Evolutionary conservation across 2,888 invertebrate genomes (phyloP).

Genomic region (Hydraecia micacea): DNA sequence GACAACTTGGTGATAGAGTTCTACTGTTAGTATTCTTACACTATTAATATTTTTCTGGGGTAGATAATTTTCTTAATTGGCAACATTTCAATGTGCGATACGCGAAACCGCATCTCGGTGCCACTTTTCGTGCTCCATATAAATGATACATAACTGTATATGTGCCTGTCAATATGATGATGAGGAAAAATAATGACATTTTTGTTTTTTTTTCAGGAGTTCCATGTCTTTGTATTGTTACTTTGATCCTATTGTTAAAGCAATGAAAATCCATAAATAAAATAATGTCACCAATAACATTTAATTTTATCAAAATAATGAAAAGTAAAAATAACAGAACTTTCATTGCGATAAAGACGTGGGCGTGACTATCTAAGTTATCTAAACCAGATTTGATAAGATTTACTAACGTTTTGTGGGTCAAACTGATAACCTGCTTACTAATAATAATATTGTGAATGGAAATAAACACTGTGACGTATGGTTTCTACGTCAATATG

Average conservation of each 20-base stretch:
- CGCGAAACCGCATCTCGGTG: constrained; percentile 43
- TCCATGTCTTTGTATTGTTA: neutral
- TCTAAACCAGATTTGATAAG: constrained; percentile 66
- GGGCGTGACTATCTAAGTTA: constrained; percentile 50
- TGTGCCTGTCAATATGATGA: constrained; percentile 3
- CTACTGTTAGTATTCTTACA: neutral
- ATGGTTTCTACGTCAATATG: constrained; percentile 22
- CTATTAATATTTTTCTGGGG: constrained; percentile 31
- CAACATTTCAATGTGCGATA: constrained; percentile 60
- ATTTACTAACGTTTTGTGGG: constrained; percentile 62
- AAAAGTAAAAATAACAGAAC: constrained; percentile 1
- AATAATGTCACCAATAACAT: constrained; percentile 15
- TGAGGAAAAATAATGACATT: neutral
- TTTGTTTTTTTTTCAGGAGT: neutral
- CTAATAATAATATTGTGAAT: constrained; percentile 49
- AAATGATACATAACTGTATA: constrained; percentile 31
- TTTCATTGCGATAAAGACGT: constrained; percentile 43
- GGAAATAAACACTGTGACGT: constrained; percentile 57
- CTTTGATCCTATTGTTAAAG: neutral
- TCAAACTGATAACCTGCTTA: constrained; percentile 63
- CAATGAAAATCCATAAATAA: neutral
- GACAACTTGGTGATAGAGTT: constrained; percentile 9
- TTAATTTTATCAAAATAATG: neutral
- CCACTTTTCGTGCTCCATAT: constrained; percentile 53
- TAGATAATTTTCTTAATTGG: constrained; percentile 56